Base-by-base conservation (phyloP, 2,888 invertebrate species). In the Lithophane semibrunnea region DNA sequence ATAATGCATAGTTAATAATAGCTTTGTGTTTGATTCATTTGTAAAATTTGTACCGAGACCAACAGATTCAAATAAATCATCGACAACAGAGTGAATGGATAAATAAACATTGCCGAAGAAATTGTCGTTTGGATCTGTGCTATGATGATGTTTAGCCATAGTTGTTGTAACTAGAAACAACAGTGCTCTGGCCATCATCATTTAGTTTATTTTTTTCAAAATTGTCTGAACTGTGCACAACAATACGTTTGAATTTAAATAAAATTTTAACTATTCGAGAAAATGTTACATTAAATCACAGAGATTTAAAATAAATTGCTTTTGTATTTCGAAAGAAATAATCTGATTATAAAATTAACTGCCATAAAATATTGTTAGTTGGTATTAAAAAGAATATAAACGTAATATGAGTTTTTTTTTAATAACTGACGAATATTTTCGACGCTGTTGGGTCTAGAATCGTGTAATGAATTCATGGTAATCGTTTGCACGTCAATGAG, bases 11-110 rank as follows among this genome's bases (percentile, higher is more conserved):
- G 78, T 79, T 54, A 91, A 63, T 13, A 92, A 74, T 10, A 78
- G 69, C 63, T 86, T 80, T 16, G 79, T 73, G 76, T 88, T 88
- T 0, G 76, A 54, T 42, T 77, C 54, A 44, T 86, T 74, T n/a
- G 75, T 72, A 58, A 91, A 88, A 18, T 86, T 83, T 37, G 80
- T 68, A 13, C 79, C 60, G 4, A 92, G 67, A 75, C 89, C 88
- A 13, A 93, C 74, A 12, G 71, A 73, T 16, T 84, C 70, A 37
- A 93, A 91, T 60, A 93, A 29, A 67, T 89, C 86, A 69, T 92
- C 90, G 16, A 78, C 7, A 37, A 78, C 37, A 8, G 24, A 58
- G 56, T 91, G 89, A 16, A 92, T 77, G 8, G 80, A 74, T 42
- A 77, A 74, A 58, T 88, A 88, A 3, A 87, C 82, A 70, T 82